Percentiles rank a stretch among this genome's conserved stretches.
Conservation (phyloP, 2,113 vertebrate genomes). For the Aleadryas rufinucha region DNA sequence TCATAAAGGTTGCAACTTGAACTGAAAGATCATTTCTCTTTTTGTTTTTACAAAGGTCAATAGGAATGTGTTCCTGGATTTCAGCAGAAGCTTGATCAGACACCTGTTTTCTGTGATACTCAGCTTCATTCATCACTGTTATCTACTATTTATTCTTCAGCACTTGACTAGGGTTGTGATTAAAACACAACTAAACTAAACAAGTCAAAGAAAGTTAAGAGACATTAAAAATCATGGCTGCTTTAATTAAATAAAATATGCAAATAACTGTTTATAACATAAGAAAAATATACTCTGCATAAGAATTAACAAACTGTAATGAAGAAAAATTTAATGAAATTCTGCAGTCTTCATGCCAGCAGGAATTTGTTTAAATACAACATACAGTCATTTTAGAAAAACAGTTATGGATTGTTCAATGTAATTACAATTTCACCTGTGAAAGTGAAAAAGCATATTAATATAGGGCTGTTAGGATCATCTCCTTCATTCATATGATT, state of each 20-base stretch:
- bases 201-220: not conserved
- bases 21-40: not conserved
- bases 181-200: constrained; percentile 36
- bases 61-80: not conserved
- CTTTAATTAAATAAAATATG: not conserved
- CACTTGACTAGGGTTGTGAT: constrained; percentile 25
- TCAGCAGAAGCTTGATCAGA: not conserved
- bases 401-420: not conserved
- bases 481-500: not conserved
- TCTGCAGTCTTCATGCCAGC: not conserved
- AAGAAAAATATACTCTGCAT: not conserved
- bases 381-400: not conserved
- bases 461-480: not conserved
- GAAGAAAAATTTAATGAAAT: not conserved
- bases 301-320: not conserved
- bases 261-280: not conserved
- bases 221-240: not conserved
- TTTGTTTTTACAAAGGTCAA: not conserved
- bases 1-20: not conserved
- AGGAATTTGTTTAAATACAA: not conserved
- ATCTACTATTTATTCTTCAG: constrained; percentile 40
- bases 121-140: constrained; percentile 27
- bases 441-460: not conserved
- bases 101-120: not conserved
- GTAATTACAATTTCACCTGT: not conserved